A percentile compares a stretch with the other conserved stretches of the same genome.
These are phyloP conservation scores for Lasioglossum morio DNA, from an alignment of 2,888 invertebrate species.

Conservation along the genomic window DNA sequence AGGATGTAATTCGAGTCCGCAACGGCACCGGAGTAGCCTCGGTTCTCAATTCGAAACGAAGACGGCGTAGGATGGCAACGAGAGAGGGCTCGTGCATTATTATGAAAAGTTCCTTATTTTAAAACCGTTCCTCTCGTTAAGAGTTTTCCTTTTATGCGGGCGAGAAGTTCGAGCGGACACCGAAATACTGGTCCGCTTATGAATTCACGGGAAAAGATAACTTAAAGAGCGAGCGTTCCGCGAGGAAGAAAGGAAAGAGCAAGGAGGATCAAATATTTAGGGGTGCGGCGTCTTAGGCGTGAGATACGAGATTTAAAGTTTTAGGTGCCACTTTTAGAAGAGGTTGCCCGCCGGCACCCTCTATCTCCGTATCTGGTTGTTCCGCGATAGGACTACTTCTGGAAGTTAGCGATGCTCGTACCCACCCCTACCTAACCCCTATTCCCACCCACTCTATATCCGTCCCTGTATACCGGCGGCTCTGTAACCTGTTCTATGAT, in stretches of 20 bases:
- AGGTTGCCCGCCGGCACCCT: conserved; percentile 59
- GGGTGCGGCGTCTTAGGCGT: conserved; percentile 58
- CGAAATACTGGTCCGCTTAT: conserved; percentile 45
- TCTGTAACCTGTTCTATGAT: conserved; percentile 22
- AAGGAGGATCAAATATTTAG: conserved; percentile 60
- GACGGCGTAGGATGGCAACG: neutral
- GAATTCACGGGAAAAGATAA: conserved; percentile 59
- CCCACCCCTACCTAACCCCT: conserved; percentile 7
- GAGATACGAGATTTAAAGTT: conserved; percentile 75
- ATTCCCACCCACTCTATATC: conserved; percentile 29
- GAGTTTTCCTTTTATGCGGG: conserved; percentile 22
- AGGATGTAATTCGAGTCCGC: conserved; percentile 33
- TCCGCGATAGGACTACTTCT: conserved; percentile 63
- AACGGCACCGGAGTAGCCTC: neutral
- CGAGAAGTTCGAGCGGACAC: conserved; percentile 39
- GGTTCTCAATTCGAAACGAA: neutral
- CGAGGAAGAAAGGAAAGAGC: conserved; percentile 22
- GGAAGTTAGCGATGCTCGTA: conserved; percentile 45
- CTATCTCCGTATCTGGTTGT: conserved; percentile 59
- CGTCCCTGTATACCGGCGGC: conserved; percentile 21
- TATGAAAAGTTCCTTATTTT: conserved; percentile 42
- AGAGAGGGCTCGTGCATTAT: conserved; percentile 13
- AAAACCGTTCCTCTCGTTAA: conserved; percentile 39
- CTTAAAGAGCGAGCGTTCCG: conserved; percentile 48
- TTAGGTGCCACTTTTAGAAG: conserved; percentile 67